Evolutionary conservation across 2,113 vertebrate species (phyloP), one percentile per base, ranked within the genome.

Genomic region (Seriola dumerili): DNA sequence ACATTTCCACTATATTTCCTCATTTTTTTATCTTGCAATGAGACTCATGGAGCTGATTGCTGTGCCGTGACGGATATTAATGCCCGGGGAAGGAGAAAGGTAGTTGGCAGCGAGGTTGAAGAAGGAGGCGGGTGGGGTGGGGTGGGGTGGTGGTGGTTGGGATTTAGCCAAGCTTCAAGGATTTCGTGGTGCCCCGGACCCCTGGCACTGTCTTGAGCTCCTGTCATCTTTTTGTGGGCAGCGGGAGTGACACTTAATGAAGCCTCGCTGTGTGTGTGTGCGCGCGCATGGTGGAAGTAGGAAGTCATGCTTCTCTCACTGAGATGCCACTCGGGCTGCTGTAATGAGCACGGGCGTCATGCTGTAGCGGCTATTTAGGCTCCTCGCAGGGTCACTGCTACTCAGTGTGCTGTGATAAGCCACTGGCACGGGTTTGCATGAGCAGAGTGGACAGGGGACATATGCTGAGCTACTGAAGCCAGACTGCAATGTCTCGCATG

Each of bases 331-430:
- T 81, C 9, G 29, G 36, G 80, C 75, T 23, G 68, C 72, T 40
- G 76, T 87, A 88, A 92, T 85, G 81, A 91, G 88, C 64, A 11
- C 64, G 38, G 81, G 44, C 89, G 40, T 72, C 84, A 69, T 25
- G 79, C 74, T 80, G 85, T 16, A 38, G 73, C 1, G 54, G 74
- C 80, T 55, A 62, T 71, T 72, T 48, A 67, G 72, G 72, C 74
- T 85, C 72, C 44, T 79, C 4, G n/a, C 48, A 29, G 52, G 75
- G 58, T 78, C 88, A 65, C 29, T 21, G 73, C 12, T 21, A 71
- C 76, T 80, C 85, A 70, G 74, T 8, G 83, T 2, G 1, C 72
- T 38, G 55, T 52, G 74, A 76, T 71, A n/a, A 78, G 65, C 46
- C 70, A 57, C 63, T 67, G 79, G 59, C 66, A 25, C 42, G 19